Percentiles rank a stretch among this genome's conserved stretches.
Evolutionary conservation across 2,888 invertebrate species (phyloP).

Genomic region (Onthophagus sagittarius): DNA sequence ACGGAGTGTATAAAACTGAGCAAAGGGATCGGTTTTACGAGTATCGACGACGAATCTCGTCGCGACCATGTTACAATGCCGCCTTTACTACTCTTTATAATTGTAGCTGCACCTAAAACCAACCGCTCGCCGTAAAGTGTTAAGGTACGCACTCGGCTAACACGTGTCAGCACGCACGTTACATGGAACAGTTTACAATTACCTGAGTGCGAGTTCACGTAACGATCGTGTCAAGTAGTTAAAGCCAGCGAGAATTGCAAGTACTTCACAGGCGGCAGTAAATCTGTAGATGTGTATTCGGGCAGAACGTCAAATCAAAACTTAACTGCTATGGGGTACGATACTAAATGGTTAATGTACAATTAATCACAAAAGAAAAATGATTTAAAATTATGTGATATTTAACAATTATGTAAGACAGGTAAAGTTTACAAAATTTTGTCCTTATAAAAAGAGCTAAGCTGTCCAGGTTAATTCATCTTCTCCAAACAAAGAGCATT

Average conservation of each 20-base stretch:
- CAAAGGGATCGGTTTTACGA: neutral
- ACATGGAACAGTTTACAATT: neutral
- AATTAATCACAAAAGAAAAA: no score
- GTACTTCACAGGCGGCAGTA: constrained; percentile 5
- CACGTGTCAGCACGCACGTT: constrained; percentile 2
- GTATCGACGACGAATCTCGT: neutral
- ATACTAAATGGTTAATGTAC: no score
- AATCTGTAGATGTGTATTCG: neutral
- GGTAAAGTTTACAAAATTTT: no score
- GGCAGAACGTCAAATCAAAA: constrained; percentile 1
- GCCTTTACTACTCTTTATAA: neutral
- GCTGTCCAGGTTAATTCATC: no score
- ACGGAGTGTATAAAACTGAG: neutral
- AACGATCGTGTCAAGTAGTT: constrained; percentile 12
- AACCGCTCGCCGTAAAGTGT: neutral
- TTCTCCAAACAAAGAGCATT: no score
- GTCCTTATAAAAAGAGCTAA: no score
- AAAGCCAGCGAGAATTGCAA: constrained; percentile 4
- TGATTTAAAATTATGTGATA: no score
- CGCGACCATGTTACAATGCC: neutral
- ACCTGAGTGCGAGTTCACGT: neutral
- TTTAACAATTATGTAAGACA: no score
- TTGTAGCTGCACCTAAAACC: neutral
- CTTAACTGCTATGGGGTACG: neutral
- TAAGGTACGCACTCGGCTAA: neutral